Percentiles rank a stretch among this genome's conserved stretches.
Conservation (phyloP, 53 echinoderm and acorn worm species). For the Paelopatides confundens region DNA sequence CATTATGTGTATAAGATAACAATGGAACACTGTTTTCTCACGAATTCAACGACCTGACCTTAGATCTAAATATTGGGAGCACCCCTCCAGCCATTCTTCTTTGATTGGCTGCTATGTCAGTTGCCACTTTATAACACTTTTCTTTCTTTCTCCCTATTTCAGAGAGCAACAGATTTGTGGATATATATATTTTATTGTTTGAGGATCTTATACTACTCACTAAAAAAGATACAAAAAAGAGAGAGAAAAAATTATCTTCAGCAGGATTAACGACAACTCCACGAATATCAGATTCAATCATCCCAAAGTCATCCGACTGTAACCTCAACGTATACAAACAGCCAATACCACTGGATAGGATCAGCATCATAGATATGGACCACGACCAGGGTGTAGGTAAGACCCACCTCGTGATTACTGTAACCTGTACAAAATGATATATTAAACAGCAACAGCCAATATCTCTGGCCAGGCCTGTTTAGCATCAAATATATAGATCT, state of each 20-base stretch:
- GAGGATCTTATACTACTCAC: slow-evolving; percentile 95
- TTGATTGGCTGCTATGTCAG: no score
- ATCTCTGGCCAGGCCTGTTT: neutral
- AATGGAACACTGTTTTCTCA: no score
- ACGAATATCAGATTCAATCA: slow-evolving; percentile 49
- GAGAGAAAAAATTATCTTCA: slow-evolving; percentile 69
- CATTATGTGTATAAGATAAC: no score
- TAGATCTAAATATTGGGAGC: no score
- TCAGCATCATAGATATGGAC: slow-evolving; percentile 82
- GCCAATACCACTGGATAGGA: slow-evolving; percentile 88
- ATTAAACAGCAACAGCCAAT: no score
- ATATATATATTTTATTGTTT: slow-evolving; percentile 90
- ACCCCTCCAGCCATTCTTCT: no score
- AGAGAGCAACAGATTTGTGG: slow-evolving; percentile 83
- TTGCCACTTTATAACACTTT: no score
- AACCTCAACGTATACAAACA: slow-evolving; percentile 73
- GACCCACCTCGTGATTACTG: no score
- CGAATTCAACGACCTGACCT: no score
- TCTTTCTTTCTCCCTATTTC: neutral
- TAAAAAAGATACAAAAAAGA: slow-evolving; percentile 63
- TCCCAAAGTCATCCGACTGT: slow-evolving; percentile 81
- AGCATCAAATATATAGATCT: neutral
- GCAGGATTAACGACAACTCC: slow-evolving; percentile 32
- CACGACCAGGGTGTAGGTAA: slow-evolving; percentile 30
- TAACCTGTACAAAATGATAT: no score